Conservation (phyloP, 2,797 vertebrate genomes). For the Simalia tracyae region DNA sequence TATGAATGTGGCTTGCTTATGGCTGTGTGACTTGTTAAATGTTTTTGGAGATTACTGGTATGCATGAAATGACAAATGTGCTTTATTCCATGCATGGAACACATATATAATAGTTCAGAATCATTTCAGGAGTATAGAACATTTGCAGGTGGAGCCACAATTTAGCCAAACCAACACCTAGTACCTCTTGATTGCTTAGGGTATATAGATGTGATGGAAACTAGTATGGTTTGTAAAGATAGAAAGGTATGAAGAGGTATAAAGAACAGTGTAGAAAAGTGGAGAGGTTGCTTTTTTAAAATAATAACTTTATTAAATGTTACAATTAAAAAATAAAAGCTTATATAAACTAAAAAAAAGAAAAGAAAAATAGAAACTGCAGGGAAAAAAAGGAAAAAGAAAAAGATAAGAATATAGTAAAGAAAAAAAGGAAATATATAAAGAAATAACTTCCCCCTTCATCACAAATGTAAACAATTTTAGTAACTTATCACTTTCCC, state of each 20-base stretch:
- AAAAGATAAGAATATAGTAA: neutral
- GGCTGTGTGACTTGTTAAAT: neutral
- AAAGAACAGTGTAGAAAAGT: neutral
- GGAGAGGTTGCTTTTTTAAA: neutral
- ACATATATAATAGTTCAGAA: neutral
- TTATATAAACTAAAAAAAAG: neutral
- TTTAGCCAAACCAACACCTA: neutral
- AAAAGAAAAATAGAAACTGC: neutral
- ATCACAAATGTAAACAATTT: neutral
- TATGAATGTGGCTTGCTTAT: neutral
- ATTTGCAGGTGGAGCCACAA: neutral
- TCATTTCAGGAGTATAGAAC: neutral
- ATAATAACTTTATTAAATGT: neutral
- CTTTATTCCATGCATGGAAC: neutral
- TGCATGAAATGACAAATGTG: neutral
- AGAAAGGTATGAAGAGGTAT: neutral
- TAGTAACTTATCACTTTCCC: neutral
- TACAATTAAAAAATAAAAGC: neutral
- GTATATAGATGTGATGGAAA: neutral
- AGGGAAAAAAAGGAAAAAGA: too few species aligned
- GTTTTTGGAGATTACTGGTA: neutral
- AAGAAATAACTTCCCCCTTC: neutral
- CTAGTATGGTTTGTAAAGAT: neutral
- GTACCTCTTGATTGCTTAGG: neutral
- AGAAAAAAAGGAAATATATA: neutral